Base-by-base conservation (phyloP, 2,888 invertebrate genomes). In the Chamaedrilus cognettii region DNA sequence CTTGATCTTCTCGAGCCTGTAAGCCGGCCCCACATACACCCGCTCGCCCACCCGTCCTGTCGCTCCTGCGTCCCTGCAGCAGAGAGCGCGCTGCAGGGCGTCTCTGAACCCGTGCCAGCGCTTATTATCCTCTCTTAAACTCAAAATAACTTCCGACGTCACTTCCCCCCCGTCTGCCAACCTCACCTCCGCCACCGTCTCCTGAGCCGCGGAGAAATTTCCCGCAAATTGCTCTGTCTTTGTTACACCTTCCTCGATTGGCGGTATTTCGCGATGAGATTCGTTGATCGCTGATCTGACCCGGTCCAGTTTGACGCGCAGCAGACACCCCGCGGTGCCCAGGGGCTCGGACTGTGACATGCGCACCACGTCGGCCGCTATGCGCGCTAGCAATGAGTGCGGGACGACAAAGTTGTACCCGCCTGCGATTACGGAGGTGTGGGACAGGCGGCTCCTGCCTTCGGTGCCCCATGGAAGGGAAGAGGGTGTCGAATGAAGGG, bases 1-100 rank as follows among this genome's bases (percentile, higher is more conserved):
- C 52, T 68, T 68, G 15, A 68, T 58, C 52, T 68, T 68, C 60
- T 68, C 68, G 2, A 68, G 64, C 52, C 57, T 68, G 50, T 68
- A 68, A 1, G 65, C 68, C 23, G 42, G 68, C 28, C 68, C 60
- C 3, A 68, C 42, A 31, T 59, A 65, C 7, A 68, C 64, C 32
- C 58, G 34, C 19, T 55, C 42, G n/a, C n/a, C n/a, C n/a, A n/a
- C n/a, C 30, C 58, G 63, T 19, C 32, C 50, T 11, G 31, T 56
- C 19, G 35, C 56, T 4, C 30, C 15, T 30, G 49, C 57, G 15
- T 55, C 34, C 30, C 59, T 35, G 34, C 68, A 68, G 56, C 64
- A 64, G 49, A 68, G 34, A 32, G 59, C 62, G 30, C 59, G 58
- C 26, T 52, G 49, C n/a, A 62, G 23, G 49, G 60, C 33, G n/a